Conservation (phyloP, 2,113 vertebrate genomes). For the Podilymbus podiceps region DNA sequence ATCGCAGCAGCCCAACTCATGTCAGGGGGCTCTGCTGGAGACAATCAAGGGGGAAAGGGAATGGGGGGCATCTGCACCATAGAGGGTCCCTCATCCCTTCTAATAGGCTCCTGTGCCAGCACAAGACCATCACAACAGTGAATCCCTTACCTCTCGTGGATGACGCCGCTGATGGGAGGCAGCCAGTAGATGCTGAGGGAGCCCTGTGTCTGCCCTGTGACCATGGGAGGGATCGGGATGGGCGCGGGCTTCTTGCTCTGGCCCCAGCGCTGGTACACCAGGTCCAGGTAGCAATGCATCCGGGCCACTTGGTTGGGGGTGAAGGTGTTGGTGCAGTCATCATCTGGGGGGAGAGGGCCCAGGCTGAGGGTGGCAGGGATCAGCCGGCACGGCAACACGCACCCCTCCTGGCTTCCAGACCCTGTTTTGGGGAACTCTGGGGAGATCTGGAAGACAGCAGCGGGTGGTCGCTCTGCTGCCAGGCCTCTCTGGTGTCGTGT, state of each 20-base stretch:
- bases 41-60: fast-evolving
- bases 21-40: background rate
- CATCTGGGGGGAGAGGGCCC: slow-evolving; percentile 74
- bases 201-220: slow-evolving; percentile 79
- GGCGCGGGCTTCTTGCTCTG: slow-evolving; percentile 78
- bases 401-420: background rate
- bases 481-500: background rate
- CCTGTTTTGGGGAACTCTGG: too few relatives aligned
- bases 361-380: background rate
- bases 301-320: slow-evolving; percentile 96
- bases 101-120: background rate
- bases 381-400: fast-evolving
- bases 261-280: slow-evolving; percentile 92
- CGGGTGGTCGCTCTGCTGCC: fast-evolving
- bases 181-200: slow-evolving; percentile 91
- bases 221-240: slow-evolving; percentile 84
- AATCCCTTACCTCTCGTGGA: slow-evolving; percentile 85
- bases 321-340: slow-evolving; percentile 94
- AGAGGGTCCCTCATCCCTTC: background rate
- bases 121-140: fast-evolving
- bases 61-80: fast-evolving
- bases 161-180: slow-evolving; percentile 83
- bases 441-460: background rate
- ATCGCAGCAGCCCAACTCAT: background rate
- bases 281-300: slow-evolving; percentile 96